These are phyloP conservation scores for Rhizoglyphus robini DNA, from an alignment of 1,140 invertebrate genomes.

Conservation along the genomic window DNA sequence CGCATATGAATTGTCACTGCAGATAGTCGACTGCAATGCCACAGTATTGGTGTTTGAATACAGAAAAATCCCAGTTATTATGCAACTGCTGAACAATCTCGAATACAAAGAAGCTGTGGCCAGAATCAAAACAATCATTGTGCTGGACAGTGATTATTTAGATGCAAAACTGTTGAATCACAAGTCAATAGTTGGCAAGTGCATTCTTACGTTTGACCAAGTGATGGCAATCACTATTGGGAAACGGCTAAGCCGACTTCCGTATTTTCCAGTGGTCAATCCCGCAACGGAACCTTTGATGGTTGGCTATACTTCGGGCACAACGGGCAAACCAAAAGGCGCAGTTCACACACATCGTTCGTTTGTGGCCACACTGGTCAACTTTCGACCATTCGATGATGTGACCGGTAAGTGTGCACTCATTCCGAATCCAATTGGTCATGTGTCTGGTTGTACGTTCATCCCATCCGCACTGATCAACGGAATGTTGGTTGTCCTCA, in stretches of 20 bases:
- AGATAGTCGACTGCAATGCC: neutral
- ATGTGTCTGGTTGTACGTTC: neutral
- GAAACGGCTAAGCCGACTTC: neutral
- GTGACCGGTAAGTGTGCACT: neutral
- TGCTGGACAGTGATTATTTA: neutral
- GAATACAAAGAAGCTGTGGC: neutral
- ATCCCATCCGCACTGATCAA: neutral
- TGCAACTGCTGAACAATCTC: neutral
- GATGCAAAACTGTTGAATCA: neutral
- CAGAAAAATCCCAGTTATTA: neutral
- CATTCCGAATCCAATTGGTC: neutral
- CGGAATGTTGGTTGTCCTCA: neutral
- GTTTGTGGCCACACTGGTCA: neutral
- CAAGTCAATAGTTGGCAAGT: neutral
- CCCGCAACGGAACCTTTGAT: neutral
- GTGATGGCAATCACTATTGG: neutral
- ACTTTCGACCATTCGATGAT: neutral
- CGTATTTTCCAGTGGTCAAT: neutral
- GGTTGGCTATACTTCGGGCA: conserved; percentile 33
- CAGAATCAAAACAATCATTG: neutral
- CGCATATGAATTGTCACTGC: neutral
- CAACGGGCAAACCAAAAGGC: conserved; percentile 39
- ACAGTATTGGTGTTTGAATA: neutral
- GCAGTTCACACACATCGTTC: conserved; percentile 37
- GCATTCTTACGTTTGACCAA: neutral